phyloP scores from a whole-genome alignment of 2,113 vertebrate species.

The Megalops atlanticus region DNA sequence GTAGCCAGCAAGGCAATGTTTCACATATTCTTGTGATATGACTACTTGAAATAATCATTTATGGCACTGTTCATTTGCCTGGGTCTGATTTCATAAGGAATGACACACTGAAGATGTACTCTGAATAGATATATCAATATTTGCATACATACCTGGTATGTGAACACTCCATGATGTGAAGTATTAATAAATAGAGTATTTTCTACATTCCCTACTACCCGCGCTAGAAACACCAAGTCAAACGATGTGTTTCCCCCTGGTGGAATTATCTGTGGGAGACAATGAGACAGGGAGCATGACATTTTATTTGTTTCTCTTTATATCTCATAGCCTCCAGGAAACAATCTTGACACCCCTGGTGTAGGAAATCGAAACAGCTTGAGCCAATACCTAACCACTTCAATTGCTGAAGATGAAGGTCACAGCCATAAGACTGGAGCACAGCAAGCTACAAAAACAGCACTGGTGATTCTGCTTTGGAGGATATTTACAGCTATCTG shows the following conservation, averaged over 20 bases:
- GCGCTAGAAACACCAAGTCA: slow-evolving; percentile 97
- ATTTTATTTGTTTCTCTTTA: too few relatives aligned
- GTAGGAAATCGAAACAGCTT: too few relatives aligned
- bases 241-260: slow-evolving; percentile 98
- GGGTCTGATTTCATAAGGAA: background rate
- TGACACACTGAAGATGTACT: background rate
- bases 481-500: too few relatives aligned
- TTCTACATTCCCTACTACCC: slow-evolving; percentile 98
- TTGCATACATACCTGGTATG: slow-evolving; percentile 88
- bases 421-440: too few relatives aligned
- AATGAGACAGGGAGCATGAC: slow-evolving; percentile 23
- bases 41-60: too few relatives aligned
- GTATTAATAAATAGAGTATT: slow-evolving; percentile 99
- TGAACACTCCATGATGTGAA: slow-evolving; percentile 97
- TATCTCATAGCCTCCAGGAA: too few relatives aligned
- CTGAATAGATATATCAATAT: background rate
- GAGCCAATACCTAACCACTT: too few relatives aligned
- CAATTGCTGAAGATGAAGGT: too few relatives aligned
- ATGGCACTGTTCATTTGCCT: background rate
- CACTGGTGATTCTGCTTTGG: too few relatives aligned
- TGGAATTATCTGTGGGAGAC: slow-evolving; percentile 88
- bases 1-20: background rate
- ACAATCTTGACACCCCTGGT: too few relatives aligned
- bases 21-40: background rate
- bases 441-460: too few relatives aligned